Conservation (phyloP, 1,140 invertebrate species). For the Pseudomyrmex gracilis region DNA sequence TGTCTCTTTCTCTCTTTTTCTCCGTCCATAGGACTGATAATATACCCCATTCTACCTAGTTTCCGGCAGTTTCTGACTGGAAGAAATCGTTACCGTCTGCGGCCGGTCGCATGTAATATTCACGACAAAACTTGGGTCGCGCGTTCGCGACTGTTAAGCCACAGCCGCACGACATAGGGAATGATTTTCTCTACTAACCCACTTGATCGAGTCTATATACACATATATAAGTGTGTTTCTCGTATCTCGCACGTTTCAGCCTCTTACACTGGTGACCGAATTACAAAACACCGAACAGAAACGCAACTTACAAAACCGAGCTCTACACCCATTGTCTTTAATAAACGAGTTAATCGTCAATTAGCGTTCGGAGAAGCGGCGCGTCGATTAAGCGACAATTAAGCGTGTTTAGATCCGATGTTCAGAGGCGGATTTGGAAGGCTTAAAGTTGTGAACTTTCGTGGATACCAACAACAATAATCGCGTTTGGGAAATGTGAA, state of each 20-base stretch:
- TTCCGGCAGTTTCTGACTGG: constrained; percentile 41
- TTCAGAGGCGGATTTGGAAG: no score
- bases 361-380: constrained; percentile 6
- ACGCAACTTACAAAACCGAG: neutral
- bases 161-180: constrained; percentile 16
- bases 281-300: constrained; percentile 11
- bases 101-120: constrained; percentile 63
- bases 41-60: constrained; percentile 66
- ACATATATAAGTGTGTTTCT: constrained; percentile 27
- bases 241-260: constrained; percentile 25
- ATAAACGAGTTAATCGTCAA: constrained; percentile 39
- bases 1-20: constrained; percentile 18
- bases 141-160: constrained; percentile 52
- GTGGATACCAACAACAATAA: neutral
- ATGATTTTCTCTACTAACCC: constrained; percentile 58
- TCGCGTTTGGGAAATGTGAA: neutral
- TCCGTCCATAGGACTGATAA: constrained; percentile 69
- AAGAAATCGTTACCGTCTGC: constrained; percentile 63
- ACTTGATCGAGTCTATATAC: constrained; percentile 52
- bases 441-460: no score
- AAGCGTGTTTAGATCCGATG: neutral
- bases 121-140: constrained; percentile 64
- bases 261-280: constrained; percentile 35
- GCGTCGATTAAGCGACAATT: constrained; percentile 9
- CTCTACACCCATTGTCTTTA: neutral